A percentile compares a stretch with the other conserved stretches of the same genome.
Evolutionary conservation across 2,888 invertebrate genomes (phyloP).

Genomic region (Pollenia angustigena): DNA sequence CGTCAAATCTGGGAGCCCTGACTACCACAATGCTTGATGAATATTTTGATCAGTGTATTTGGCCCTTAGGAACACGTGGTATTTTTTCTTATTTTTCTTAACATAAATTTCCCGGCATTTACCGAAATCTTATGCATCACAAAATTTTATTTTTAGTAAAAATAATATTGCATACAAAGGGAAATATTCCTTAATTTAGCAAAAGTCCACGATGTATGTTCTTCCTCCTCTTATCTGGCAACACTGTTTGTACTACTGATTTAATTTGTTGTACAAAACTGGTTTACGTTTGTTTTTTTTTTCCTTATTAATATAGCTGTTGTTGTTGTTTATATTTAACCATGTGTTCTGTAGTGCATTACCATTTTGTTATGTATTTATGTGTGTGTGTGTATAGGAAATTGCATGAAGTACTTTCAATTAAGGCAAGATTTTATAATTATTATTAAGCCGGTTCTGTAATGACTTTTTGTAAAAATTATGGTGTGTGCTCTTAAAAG

Average conservation of each 20-base stretch:
- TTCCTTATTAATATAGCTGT: conserved; percentile 13
- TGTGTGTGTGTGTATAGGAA: neutral
- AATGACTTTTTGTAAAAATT: neutral
- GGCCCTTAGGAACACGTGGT: too few species aligned
- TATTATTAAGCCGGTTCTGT: conserved; percentile 44
- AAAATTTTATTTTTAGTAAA: too few species aligned
- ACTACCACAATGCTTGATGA: too few species aligned
- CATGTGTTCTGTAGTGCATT: conserved; percentile 57
- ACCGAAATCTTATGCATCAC: too few species aligned
- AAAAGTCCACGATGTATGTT: too few species aligned
- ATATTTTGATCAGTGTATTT: too few species aligned
- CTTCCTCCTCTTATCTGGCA: too few species aligned
- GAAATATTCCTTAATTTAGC: too few species aligned
- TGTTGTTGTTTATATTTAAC: conserved; percentile 14
- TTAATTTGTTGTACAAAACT: conserved; percentile 58
- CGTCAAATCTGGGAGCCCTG: too few species aligned
- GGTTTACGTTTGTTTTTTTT: conserved; percentile 55
- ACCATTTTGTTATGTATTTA: neutral
- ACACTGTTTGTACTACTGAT: neutral
- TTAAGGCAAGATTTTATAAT: conserved; percentile 12
- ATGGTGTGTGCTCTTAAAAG: conserved; percentile 19
- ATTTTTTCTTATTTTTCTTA: too few species aligned
- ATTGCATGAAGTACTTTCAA: neutral
- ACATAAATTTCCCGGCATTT: too few species aligned
- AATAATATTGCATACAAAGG: too few species aligned